Conservation (phyloP, 1,140 invertebrate species). For the Amphibalanus amphitrite region DNA sequence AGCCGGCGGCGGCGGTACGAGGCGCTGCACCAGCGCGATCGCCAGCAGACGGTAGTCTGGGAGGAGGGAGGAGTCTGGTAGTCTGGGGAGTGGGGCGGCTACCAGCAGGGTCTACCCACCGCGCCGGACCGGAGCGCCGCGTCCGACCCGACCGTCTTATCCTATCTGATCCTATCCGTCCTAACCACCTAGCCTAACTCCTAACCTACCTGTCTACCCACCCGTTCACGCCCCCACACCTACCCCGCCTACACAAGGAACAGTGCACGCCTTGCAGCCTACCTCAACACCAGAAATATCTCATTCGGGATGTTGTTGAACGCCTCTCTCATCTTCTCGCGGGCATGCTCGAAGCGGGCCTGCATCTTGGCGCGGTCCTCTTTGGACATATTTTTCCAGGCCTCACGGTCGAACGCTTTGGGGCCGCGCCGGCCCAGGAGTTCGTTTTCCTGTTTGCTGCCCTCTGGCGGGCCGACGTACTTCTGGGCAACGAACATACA, state of each 20-base stretch:
- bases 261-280: constrained; percentile 1
- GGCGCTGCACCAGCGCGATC: constrained; percentile 13
- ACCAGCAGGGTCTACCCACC: no score
- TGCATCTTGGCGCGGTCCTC: constrained; percentile 24
- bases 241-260: not conserved
- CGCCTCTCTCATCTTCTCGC: constrained; percentile 15
- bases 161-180: no score
- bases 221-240: no score
- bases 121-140: no score
- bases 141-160: no score
- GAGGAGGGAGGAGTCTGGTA: not conserved
- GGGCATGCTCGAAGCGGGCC: constrained; percentile 22
- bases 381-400: constrained; percentile 24
- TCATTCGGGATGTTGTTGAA: constrained; percentile 16
- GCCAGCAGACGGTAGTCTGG: constrained; percentile 13
- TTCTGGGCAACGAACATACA: constrained; percentile 27
- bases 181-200: no score
- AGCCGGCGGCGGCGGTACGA: constrained; percentile 10
- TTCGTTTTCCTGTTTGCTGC: constrained; percentile 14
- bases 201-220: no score
- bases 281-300: constrained; percentile 17
- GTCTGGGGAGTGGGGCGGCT: no score
- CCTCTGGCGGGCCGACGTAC: constrained; percentile 20
- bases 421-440: constrained; percentile 23
- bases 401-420: constrained; percentile 20